Evolutionary conservation across 1,140 invertebrate genomes (phyloP), one percentile per base, ranked within the genome.

Genomic region (Microplitis mediator): DNA sequence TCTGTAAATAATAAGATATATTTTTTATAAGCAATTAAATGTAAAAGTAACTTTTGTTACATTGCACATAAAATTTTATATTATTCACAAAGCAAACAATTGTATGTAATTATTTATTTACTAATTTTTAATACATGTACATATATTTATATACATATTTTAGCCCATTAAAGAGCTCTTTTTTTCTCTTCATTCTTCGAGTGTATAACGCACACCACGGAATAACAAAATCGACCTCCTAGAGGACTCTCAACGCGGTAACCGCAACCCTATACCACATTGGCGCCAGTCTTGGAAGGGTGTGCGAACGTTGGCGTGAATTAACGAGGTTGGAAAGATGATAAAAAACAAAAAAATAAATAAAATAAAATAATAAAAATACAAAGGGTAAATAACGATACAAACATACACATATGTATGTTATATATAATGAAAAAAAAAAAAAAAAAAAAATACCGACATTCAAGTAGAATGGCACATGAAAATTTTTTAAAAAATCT

Each of bases 271-370:
- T 66, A 23, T 71, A 50, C 39, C 45, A 39, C 71, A 36, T 58
- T 72, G 71, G 64, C 71, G 71, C 71, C 71, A 72, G 52, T 61
- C 64, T 52, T 63, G 36, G 50, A 35, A 56, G 52, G 66, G 54
- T 31, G 51, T 32, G 60, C 64, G 54, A 67, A 54, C 23, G 51
- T 16, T 72, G 51, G 71, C 64, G 64, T 60, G 71, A 72, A 72
- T 72, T 72, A 72, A 72, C 71, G 71, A 72, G 63, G 56, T 45
- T 72, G 62, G 13, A 34, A 66, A 66, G 62, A 72, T 63, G 60
- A 32, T 54, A 52, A 45, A 60, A 65, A 31, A 4, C 58, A 60
- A 34, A 32, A 13, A 70, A 23, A 23, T 23, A 54, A 14, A 62
- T n/a, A 39, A 50, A 23, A 31, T 16, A 51, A 61, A 61, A 61